Evolutionary conservation across 2,888 invertebrate genomes (phyloP), one percentile per base, ranked within the genome.

Genomic region (Notocelia uddmanniana): DNA sequence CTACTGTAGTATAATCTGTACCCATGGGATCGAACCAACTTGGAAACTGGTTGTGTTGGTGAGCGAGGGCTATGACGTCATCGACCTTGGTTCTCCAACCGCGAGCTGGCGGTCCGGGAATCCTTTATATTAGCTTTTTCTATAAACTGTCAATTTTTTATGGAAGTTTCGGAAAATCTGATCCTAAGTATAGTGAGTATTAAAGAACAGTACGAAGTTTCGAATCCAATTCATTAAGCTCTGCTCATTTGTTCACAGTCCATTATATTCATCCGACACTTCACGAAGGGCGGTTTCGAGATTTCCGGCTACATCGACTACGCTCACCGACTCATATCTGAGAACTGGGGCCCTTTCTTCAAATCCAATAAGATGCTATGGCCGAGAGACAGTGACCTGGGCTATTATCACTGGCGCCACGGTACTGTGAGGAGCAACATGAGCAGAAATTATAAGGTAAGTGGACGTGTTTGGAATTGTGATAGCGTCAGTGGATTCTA

Each of bases 221-320:
- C 5, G 11, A 2, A 6, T 45, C 0, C 15, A 15, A 18, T 50
- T 50, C 19, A 10, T 50, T 19, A n/a, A n/a, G 3, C n/a, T 15
- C 48, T n/a, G 73, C 84, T 75, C 68, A n/a, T 76, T 75, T 31
- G n/a, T 31, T 31, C 76, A 34, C 92, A 96, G 95, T 96, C 97
- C 0, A 97, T 98, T 62, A 96, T 98, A 73, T 98, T 97, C 83
- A 85, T 98, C 6, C 94, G 97, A 10, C 95, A 95, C 82, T 94
- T 94, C 73, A 96, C 96, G 11, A 95, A 93, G 74, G 94, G 95
- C 6, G 96, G 97, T 2, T 96, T 96, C 76, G 97, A 98, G 84
- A 95, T 98, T 73, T 98, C 98, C 0, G 97, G 97, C 0, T 98
- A 97, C 83, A 96, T 98, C 34, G 98, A 98, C 86, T 98, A 96